These are phyloP conservation scores for Hozukius guyotensis DNA, from an alignment of 2,797 vertebrate species.

Conservation along the genomic window DNA sequence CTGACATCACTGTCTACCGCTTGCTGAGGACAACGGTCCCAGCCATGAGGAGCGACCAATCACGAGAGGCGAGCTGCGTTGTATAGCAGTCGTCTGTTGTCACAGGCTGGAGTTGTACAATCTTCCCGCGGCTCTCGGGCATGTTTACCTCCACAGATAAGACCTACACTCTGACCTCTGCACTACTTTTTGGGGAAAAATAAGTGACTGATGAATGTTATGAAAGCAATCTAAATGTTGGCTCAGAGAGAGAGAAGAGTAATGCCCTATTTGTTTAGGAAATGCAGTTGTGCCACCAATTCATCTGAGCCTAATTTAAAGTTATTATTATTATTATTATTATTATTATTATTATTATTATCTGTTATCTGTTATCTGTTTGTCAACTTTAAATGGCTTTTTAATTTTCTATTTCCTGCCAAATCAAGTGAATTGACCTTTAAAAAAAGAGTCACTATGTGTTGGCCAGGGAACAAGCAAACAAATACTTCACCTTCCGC, in stretches of 20 bases:
- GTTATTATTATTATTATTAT: neutral
- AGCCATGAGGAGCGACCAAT: constrained; percentile 39
- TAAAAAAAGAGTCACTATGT: neutral
- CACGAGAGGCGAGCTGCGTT: neutral
- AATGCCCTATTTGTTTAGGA: neutral
- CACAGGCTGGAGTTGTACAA: neutral
- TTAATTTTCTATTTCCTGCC: neutral
- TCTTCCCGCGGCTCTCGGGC: neutral
- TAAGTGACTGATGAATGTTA: neutral
- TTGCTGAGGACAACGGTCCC: constrained; percentile 35
- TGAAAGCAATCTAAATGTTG: neutral
- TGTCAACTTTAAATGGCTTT: neutral
- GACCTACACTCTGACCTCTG: neutral
- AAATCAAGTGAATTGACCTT: neutral
- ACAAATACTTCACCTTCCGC: neutral
- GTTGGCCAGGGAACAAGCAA: constrained; percentile 14
- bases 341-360: too few relatives aligned
- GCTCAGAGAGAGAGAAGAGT: neutral
- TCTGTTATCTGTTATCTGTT: too few relatives aligned
- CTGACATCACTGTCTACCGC: constrained; percentile 48
- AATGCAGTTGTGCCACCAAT: neutral
- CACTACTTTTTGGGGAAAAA: constrained; percentile 1
- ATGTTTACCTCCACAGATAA: constrained; percentile 41
- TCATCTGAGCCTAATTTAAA: neutral
- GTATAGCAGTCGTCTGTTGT: neutral